A percentile compares a stretch with the other conserved stretches of the same genome.
Evolutionary conservation across 2,888 invertebrate genomes (phyloP).

Genomic region (Eumerus sabulonum): DNA sequence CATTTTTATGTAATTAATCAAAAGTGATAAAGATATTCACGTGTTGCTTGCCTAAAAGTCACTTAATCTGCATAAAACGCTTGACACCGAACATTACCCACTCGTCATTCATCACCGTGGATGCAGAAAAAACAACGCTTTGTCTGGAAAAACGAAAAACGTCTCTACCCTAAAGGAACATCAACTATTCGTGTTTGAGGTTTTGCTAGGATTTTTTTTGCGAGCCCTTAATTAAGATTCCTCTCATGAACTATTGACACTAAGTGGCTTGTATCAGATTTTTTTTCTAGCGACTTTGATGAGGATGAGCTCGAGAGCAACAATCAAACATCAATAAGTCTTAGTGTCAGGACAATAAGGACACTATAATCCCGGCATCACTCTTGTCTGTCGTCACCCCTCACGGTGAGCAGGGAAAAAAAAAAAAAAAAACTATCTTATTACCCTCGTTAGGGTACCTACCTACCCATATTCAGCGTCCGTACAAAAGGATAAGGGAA

Average conservation of each 20-base stretch:
- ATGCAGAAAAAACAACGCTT: constrained; percentile 20
- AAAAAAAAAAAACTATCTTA: constrained; percentile 21
- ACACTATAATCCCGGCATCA: constrained; percentile 60
- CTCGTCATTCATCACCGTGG: constrained; percentile 40
- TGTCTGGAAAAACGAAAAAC: background rate
- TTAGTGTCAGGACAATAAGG: constrained; percentile 53
- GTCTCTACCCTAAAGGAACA: background rate
- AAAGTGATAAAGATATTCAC: constrained; percentile 40
- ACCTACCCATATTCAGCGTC: constrained; percentile 24
- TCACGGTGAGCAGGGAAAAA: constrained; percentile 37
- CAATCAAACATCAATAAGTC: constrained; percentile 68
- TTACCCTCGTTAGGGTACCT: constrained; percentile 55
- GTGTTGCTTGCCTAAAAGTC: constrained; percentile 37
- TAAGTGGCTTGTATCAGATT: constrained; percentile 61
- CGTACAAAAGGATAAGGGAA: constrained; percentile 19
- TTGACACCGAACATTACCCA: constrained; percentile 27
- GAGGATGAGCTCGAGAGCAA: constrained; percentile 59
- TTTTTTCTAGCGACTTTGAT: too few relatives aligned
- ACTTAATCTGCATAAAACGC: constrained; percentile 61
- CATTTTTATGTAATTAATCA: constrained; percentile 61
- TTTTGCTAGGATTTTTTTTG: constrained; percentile 49
- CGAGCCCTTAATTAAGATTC: constrained; percentile 51
- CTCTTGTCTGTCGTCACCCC: constrained; percentile 49
- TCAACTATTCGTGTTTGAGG: constrained; percentile 30
- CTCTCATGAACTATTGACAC: constrained; percentile 58